Conservation (phyloP, 2,113 vertebrate genomes). For the Propithecus coquereli region DNA sequence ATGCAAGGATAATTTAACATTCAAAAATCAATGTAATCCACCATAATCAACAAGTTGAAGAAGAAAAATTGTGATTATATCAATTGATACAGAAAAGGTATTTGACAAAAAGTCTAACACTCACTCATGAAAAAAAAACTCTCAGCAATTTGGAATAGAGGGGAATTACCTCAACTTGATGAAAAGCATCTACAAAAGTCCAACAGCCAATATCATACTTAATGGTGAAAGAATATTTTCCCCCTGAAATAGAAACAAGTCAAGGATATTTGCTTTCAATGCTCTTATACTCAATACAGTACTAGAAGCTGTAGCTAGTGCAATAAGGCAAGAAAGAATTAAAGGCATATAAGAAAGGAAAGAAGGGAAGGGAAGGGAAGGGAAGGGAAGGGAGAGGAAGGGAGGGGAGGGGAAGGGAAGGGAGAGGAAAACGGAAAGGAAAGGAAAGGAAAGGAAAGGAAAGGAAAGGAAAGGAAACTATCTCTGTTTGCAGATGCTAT, state of each 20-base stretch:
- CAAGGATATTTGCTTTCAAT: background rate
- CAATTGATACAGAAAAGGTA: background rate
- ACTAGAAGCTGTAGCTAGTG: background rate
- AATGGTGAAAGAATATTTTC: background rate
- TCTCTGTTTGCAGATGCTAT: background rate
- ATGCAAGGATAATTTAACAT: background rate
- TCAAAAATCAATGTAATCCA: conserved; percentile 4
- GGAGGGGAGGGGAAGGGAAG: no score
- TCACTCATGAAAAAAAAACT: background rate
- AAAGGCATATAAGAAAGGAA: background rate
- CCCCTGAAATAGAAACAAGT: background rate
- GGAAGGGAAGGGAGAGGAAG: no score
- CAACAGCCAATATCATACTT: background rate
- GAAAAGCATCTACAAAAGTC: background rate
- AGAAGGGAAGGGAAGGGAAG: no score
- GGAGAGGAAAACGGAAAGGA: no score
- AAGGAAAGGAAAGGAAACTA: background rate
- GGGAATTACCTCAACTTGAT: background rate
- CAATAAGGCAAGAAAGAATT: background rate
- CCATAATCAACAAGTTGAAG: background rate
- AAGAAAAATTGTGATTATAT: background rate
- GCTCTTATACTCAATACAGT: background rate
- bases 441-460: no score
- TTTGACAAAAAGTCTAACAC: background rate
- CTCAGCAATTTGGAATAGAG: background rate